phyloP scores from a whole-genome alignment of 2,888 invertebrate genomes.

The Alviniconcha strummeri region DNA sequence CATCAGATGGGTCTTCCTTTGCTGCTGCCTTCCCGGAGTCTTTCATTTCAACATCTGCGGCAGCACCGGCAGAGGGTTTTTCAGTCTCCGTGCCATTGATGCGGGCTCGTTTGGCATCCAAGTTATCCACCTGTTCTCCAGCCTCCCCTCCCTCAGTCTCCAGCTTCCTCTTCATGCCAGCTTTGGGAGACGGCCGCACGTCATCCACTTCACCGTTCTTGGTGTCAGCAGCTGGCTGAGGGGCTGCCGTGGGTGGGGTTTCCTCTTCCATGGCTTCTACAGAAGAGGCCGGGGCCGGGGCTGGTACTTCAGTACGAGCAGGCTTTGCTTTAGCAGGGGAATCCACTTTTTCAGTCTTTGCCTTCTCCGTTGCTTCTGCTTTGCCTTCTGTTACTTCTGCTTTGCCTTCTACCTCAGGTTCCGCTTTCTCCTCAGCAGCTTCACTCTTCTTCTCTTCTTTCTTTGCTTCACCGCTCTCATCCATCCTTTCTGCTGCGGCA shows the following conservation, averaged over 20 bases:
- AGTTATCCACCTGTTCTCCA: neutral
- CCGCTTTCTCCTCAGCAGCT: neutral
- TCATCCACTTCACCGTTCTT: conserved; percentile 1
- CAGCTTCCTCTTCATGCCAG: conserved; percentile 17
- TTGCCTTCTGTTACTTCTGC: neutral
- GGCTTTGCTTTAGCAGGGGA: neutral
- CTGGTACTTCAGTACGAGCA: neutral
- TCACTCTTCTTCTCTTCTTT: conserved; percentile 5
- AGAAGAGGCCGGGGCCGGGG: neutral
- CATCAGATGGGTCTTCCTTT: conserved; percentile 1
- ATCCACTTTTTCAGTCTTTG: neutral
- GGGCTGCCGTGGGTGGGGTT: neutral
- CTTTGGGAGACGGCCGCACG: neutral
- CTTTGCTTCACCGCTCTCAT: conserved; percentile 7
- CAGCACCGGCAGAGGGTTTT: neutral
- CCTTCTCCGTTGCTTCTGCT: neutral
- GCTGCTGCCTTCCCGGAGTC: neutral
- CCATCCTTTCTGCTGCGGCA: neutral
- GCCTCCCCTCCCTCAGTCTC: neutral
- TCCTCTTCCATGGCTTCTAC: conserved; percentile 27
- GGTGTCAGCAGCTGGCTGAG: neutral
- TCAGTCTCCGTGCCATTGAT: conserved; percentile 17
- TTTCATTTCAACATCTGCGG: neutral
- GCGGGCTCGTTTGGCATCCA: conserved; percentile 16
- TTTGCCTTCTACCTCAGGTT: neutral